phyloP scores from a whole-genome alignment of 2,888 invertebrate species.

The Thecophora atra region DNA sequence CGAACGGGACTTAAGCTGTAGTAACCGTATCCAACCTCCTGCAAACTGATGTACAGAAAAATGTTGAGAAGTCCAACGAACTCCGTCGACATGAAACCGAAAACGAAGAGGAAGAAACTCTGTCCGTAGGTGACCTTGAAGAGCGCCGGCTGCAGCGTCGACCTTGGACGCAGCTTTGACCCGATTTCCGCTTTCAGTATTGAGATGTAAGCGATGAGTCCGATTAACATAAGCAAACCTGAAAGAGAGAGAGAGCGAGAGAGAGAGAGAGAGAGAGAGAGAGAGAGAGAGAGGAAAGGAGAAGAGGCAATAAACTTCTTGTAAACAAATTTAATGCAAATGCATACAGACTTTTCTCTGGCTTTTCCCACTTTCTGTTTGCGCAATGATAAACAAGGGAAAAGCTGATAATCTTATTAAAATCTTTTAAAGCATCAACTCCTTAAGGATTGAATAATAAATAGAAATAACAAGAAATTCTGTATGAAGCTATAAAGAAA shows the following conservation, averaged over 20 bases:
- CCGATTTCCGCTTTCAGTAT: slow-evolving; percentile 91
- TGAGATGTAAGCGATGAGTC: slow-evolving; percentile 92
- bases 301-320: no score
- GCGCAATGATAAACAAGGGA: neutral
- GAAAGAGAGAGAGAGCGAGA: neutral
- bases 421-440: no score
- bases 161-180: slow-evolving; percentile 83
- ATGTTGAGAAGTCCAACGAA: slow-evolving; percentile 87
- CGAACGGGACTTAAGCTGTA: slow-evolving; percentile 58
- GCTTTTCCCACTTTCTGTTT: neutral
- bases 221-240: slow-evolving; percentile 90
- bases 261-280: neutral
- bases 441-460: no score
- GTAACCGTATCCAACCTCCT: slow-evolving; percentile 62
- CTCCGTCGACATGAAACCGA: slow-evolving; percentile 85
- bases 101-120: slow-evolving; percentile 85
- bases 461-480: no score
- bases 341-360: neutral
- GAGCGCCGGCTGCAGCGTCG: slow-evolving; percentile 79
- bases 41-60: slow-evolving; percentile 78
- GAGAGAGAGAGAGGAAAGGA: neutral
- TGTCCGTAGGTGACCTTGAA: slow-evolving; percentile 90
- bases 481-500: no score
- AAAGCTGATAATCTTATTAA: neutral
- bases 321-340: no score